These are phyloP conservation scores for Sebastes diaconus DNA, from an alignment of 2,797 vertebrate species.

Conservation along the genomic window DNA sequence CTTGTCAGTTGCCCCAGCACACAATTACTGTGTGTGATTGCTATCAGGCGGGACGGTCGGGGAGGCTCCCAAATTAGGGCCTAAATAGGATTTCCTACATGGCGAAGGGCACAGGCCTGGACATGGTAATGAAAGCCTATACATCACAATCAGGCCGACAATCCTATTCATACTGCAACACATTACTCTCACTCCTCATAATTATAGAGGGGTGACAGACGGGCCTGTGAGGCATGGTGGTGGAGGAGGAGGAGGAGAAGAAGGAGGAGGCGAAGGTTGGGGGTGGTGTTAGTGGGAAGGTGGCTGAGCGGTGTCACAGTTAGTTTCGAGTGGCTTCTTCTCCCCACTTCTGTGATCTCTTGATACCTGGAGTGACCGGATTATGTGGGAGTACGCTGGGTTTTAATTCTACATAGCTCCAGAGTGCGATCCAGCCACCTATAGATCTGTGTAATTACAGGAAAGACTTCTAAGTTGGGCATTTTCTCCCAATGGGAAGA, in stretches of 20 bases:
- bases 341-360: slow-evolving; percentile 66
- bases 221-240: slow-evolving; percentile 78
- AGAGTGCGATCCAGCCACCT: not conserved
- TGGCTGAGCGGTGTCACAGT: slow-evolving; percentile 55
- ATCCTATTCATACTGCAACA: slow-evolving; percentile 94
- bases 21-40: slow-evolving; percentile 99
- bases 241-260: slow-evolving; percentile 17
- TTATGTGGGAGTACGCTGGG: slow-evolving; percentile 49
- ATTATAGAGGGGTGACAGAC: slow-evolving; percentile 87
- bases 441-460: slow-evolving; percentile 46
- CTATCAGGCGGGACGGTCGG: slow-evolving; percentile 96
- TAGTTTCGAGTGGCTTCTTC: slow-evolving; percentile 65
- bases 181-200: slow-evolving; percentile 93
- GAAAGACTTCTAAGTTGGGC: slow-evolving; percentile 28
- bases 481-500: slow-evolving; percentile 38
- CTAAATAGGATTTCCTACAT: slow-evolving; percentile 99
- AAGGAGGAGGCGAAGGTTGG: slow-evolving; percentile 4
- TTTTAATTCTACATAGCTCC: slow-evolving; percentile 36
- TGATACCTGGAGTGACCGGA: slow-evolving; percentile 58
- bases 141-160: slow-evolving; percentile 99
- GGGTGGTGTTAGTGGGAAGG: slow-evolving; percentile 20
- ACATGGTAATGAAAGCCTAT: slow-evolving; percentile 99
- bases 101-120: slow-evolving; percentile 93
- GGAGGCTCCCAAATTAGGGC: slow-evolving; percentile 99
- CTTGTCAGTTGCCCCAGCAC: slow-evolving; percentile 93